Conservation (phyloP, 1,140 invertebrate genomes). For the Hestina assimilis region DNA sequence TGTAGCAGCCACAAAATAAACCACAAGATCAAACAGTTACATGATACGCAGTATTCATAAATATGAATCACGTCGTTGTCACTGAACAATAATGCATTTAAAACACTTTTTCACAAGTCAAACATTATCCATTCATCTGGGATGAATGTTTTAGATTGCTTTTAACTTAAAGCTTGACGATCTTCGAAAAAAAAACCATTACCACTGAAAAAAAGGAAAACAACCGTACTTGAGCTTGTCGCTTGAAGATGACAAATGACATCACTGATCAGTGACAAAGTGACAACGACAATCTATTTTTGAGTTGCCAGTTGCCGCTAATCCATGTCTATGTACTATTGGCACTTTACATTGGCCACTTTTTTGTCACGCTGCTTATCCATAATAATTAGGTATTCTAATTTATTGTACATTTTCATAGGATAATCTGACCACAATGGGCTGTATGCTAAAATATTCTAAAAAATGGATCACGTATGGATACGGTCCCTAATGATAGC, state of each 20-base stretch:
- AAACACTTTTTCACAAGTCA: conserved; percentile 35
- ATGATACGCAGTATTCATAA: conserved; percentile 60
- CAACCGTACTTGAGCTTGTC: conserved; percentile 36
- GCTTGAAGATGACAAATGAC: conserved; percentile 34
- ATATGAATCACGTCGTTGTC: conserved; percentile 42
- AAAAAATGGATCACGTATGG: too few relatives aligned
- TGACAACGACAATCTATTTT: conserved; percentile 4
- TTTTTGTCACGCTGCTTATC: too few relatives aligned
- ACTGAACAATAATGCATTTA: conserved; percentile 30
- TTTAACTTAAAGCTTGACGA: conserved; percentile 37
- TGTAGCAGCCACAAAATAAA: conserved; percentile 63
- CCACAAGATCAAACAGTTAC: conserved; percentile 59
- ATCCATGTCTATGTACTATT: neutral
- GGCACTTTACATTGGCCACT: too few relatives aligned
- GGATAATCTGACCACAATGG: too few relatives aligned
- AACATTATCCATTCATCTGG: conserved; percentile 16
- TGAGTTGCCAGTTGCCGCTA: neutral
- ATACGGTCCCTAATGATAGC: too few relatives aligned
- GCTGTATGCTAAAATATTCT: too few relatives aligned
- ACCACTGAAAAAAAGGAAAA: conserved; percentile 39
- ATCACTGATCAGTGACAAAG: conserved; percentile 10
- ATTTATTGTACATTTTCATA: too few relatives aligned
- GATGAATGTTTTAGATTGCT: conserved; percentile 18
- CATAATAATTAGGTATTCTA: too few relatives aligned
- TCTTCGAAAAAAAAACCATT: conserved; percentile 33